These are phyloP conservation scores for Orussus abietinus DNA, from an alignment of 1,140 invertebrate species.

Conservation along the genomic window DNA sequence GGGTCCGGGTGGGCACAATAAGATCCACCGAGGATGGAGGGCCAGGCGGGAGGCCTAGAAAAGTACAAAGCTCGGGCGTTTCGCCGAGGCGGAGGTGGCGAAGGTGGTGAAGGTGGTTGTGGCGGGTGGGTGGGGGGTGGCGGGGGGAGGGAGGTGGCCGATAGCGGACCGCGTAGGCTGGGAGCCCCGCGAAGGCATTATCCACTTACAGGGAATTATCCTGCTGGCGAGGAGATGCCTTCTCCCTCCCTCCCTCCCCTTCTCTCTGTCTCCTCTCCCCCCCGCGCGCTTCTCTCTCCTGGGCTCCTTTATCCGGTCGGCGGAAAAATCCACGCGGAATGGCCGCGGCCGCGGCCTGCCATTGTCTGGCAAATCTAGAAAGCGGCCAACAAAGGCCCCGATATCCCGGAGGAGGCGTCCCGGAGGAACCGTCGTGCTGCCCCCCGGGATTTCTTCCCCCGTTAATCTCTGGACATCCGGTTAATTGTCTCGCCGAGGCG, in stretches of 20 bases:
- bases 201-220: conserved; percentile 48
- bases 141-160: conserved; percentile 6
- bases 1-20: conserved; percentile 15
- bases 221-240: conserved; percentile 16
- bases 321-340: conserved; percentile 33
- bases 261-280: conserved; percentile 5
- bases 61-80: conserved; percentile 6
- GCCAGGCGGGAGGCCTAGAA: conserved; percentile 15
- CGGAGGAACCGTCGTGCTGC: neutral
- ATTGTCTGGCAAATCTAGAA: conserved; percentile 32
- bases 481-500: too few species aligned
- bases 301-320: conserved; percentile 33
- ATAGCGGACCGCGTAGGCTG: conserved; percentile 31
- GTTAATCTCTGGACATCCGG: conserved; percentile 31
- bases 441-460: conserved; percentile 28
- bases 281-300: conserved; percentile 8
- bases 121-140: conserved; percentile 3
- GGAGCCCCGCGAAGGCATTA: conserved; percentile 38
- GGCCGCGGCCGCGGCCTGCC: conserved; percentile 15
- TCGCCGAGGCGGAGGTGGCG: conserved; percentile 5
- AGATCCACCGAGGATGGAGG: conserved; percentile 14
- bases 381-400: conserved; percentile 21
- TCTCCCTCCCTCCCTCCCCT: conserved; percentile 8
- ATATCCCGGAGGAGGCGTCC: conserved; percentile 7
- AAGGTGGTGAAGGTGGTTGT: neutral